phyloP scores from a whole-genome alignment of 2,797 vertebrate genomes.

The Crypturellus tataupa region DNA sequence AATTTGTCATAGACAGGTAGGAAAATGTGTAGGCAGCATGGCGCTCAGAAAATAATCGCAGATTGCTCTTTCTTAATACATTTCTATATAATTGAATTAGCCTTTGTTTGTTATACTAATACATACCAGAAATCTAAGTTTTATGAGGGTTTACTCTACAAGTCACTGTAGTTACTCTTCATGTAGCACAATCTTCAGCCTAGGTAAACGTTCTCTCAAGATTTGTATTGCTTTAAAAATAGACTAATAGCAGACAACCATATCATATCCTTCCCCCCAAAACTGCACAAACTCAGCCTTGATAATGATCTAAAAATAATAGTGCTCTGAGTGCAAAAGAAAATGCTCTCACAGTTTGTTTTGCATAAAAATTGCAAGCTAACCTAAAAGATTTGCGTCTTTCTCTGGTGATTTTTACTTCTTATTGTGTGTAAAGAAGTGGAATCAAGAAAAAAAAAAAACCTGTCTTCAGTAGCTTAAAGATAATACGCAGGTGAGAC shows the following conservation, averaged over 20 bases:
- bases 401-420: not conserved
- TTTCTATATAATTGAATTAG: conserved; percentile 28
- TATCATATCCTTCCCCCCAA: not conserved
- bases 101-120: not conserved
- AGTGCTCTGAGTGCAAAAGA: not conserved
- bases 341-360: not conserved
- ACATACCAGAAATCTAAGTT: not conserved
- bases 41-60: conserved; percentile 2
- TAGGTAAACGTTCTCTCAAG: not conserved
- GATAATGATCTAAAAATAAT: not conserved
- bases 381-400: not conserved
- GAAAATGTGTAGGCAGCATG: not conserved
- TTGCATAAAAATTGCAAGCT: not conserved
- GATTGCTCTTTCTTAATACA: not conserved
- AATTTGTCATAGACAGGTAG: not conserved
- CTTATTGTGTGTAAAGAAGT: not conserved
- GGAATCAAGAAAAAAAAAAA: not conserved
- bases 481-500: not conserved
- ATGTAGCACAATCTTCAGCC: not conserved
- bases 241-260: not conserved
- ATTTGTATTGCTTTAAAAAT: conserved; percentile 16
- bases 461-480: not conserved
- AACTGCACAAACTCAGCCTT: not conserved
- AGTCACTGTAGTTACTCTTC: not conserved
- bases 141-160: not conserved